phyloP scores from a whole-genome alignment of 2,113 vertebrate species.

The Aleadryas rufinucha region DNA sequence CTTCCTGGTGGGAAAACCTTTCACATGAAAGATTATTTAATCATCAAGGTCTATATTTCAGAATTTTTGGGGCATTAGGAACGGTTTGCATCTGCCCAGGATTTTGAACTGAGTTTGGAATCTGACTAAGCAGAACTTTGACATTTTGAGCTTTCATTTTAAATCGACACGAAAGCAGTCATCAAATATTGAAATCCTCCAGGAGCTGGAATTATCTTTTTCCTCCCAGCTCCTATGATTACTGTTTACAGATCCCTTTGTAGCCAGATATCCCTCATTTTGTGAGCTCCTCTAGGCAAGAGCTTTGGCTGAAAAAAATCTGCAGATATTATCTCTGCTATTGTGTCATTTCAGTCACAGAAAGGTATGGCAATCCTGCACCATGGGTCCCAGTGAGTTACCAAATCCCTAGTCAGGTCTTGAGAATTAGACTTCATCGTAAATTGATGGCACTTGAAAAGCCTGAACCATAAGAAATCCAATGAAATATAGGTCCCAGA shows the following conservation, averaged over 20 bases:
- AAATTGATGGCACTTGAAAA: not conserved
- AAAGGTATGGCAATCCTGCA: not conserved
- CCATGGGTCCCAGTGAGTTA: not conserved
- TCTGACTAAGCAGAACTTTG: not conserved
- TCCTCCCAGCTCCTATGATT: not conserved
- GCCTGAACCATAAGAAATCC: not conserved
- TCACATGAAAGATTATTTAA: not conserved
- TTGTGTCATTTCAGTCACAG: not conserved
- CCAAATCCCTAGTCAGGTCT: not conserved
- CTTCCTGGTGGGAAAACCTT: not conserved
- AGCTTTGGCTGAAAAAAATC: not conserved
- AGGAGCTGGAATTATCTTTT: not conserved
- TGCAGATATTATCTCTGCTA: not conserved
- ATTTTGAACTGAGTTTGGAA: not conserved
- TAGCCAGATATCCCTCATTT: not conserved
- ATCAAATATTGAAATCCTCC: constrained; percentile 35
- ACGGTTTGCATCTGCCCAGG: not conserved
- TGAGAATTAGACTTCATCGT: not conserved
- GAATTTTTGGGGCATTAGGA: not conserved
- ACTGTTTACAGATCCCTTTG: not conserved
- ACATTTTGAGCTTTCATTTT: constrained; percentile 22
- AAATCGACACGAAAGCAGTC: not conserved
- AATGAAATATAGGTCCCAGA: not conserved
- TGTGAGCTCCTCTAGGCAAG: not conserved
- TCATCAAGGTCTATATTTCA: not conserved